phyloP scores from a whole-genome alignment of 2,797 vertebrate genomes.

The Tragopan temminckii region DNA sequence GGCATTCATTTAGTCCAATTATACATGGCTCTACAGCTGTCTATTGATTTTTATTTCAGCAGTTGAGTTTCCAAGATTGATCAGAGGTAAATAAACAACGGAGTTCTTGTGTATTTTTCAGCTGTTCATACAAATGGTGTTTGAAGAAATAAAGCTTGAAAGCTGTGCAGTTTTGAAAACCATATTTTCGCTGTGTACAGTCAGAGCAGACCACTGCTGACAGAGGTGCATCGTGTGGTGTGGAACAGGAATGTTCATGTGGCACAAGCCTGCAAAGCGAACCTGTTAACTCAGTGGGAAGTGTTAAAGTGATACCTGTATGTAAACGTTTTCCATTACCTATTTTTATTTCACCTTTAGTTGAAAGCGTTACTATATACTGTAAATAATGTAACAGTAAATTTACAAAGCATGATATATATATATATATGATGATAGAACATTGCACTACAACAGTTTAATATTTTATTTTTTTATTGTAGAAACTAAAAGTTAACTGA shows the following conservation, averaged over 20 bases:
- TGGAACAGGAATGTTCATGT: background rate
- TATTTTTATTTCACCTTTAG: slow-evolving; percentile 36
- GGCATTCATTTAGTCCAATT: background rate
- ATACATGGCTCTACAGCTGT: background rate
- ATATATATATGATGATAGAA: slow-evolving; percentile 53
- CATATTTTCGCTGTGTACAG: slow-evolving; percentile 52
- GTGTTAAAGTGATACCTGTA: slow-evolving; percentile 42
- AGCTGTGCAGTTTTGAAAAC: slow-evolving; percentile 63
- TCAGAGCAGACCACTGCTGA: slow-evolving; percentile 47
- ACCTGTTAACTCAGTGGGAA: slow-evolving; percentile 44
- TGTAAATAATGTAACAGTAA: slow-evolving; percentile 50
- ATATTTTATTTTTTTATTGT: slow-evolving; percentile 74
- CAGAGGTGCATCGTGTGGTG: background rate
- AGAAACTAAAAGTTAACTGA: slow-evolving; percentile 48
- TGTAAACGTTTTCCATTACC: slow-evolving; percentile 61
- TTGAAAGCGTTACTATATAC: slow-evolving; percentile 55
- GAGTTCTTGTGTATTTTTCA: slow-evolving; percentile 36
- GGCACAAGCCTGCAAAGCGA: background rate
- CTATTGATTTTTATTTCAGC: background rate
- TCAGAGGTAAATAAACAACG: background rate
- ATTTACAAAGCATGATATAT: slow-evolving; percentile 71
- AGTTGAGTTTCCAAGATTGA: background rate
- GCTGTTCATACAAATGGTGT: slow-evolving; percentile 62
- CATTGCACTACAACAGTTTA: slow-evolving; percentile 70
- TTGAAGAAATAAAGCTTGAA: slow-evolving; percentile 70